Evolutionary conservation across 2,797 vertebrate genomes (phyloP).

Genomic region (Halcyon smyrnensis): DNA sequence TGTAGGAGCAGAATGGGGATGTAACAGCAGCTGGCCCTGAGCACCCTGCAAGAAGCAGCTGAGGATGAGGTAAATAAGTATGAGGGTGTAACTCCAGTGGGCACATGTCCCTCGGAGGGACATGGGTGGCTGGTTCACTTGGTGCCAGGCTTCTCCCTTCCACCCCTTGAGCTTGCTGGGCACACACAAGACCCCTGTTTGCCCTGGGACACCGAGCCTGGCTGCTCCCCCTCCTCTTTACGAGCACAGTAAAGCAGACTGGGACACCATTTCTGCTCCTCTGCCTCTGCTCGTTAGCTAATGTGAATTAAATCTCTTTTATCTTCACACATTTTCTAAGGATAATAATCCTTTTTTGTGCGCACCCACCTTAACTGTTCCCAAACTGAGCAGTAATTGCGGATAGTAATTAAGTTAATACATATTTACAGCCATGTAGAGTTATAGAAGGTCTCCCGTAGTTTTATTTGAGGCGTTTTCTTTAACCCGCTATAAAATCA

Average conservation of each 20-base stretch:
- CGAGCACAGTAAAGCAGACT: slow-evolving; percentile 64
- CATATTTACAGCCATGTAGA: slow-evolving; percentile 92
- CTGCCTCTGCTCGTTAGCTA: slow-evolving; percentile 90
- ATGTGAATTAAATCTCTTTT: slow-evolving; percentile 89
- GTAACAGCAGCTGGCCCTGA: background rate
- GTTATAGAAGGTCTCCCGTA: slow-evolving; percentile 88
- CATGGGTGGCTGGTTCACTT: slow-evolving; percentile 39
- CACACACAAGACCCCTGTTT: slow-evolving; percentile 77
- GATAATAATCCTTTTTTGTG: slow-evolving; percentile 83
- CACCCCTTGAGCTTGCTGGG: slow-evolving; percentile 72
- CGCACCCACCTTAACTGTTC: slow-evolving; percentile 85
- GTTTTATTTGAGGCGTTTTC: slow-evolving; percentile 89
- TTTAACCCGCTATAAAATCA: slow-evolving; percentile 89
- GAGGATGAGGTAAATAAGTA: background rate
- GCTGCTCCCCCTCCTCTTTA: slow-evolving; percentile 79
- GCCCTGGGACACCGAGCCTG: slow-evolving; percentile 79
- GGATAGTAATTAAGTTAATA: slow-evolving; percentile 93
- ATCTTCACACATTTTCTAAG: slow-evolving; percentile 83
- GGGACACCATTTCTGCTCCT: slow-evolving; percentile 85
- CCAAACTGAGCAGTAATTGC: slow-evolving; percentile 85
- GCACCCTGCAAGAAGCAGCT: background rate
- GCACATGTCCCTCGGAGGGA: background rate
- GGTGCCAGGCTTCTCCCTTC: slow-evolving; percentile 42
- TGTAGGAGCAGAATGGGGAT: background rate
- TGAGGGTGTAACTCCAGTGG: background rate